Evolutionary conservation across 2,113 vertebrate genomes (phyloP).

Genomic region (Pycnonotus jocosus): DNA sequence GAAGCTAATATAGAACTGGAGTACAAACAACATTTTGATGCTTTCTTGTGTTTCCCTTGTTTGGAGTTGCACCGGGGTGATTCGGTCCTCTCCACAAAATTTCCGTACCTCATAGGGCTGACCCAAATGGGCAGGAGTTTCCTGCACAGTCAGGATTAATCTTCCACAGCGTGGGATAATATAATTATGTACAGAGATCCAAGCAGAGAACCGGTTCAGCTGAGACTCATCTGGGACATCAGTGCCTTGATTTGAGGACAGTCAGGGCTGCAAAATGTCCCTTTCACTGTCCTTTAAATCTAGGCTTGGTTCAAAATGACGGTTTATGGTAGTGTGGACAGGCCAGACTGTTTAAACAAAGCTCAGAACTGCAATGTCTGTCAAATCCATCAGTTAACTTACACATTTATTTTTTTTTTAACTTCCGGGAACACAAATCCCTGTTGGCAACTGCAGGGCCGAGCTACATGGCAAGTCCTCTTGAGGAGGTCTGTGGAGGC

Average conservation of each 20-base stretch:
- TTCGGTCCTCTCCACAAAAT: neutral
- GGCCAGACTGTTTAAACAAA: neutral
- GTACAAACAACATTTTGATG: slow-evolving; percentile 9
- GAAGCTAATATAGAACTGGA: slow-evolving; percentile 44
- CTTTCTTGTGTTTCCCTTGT: slow-evolving; percentile 29
- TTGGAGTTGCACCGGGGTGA: neutral
- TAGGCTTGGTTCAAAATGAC: neutral
- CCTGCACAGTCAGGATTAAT: slow-evolving; percentile 33
- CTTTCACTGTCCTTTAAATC: neutral
- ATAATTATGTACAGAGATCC: neutral
- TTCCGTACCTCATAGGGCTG: neutral
- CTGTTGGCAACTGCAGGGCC: neutral
- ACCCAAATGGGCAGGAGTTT: slow-evolving; percentile 54
- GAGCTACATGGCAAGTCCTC: neutral
- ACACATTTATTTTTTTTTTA: neutral
- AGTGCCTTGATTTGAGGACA: neutral
- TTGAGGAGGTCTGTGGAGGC: neutral
- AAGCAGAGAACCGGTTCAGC: neutral
- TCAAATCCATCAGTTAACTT: neutral
- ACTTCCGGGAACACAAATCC: neutral
- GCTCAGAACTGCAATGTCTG: neutral
- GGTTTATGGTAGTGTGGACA: neutral
- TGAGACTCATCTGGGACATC: neutral
- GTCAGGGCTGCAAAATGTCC: neutral
- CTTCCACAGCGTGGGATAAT: slow-evolving; percentile 27